A percentile compares a stretch with the other conserved stretches of the same genome.
These are phyloP conservation scores for Polypterus senegalus DNA, from an alignment of 2,113 vertebrate genomes.

Conservation along the genomic window DNA sequence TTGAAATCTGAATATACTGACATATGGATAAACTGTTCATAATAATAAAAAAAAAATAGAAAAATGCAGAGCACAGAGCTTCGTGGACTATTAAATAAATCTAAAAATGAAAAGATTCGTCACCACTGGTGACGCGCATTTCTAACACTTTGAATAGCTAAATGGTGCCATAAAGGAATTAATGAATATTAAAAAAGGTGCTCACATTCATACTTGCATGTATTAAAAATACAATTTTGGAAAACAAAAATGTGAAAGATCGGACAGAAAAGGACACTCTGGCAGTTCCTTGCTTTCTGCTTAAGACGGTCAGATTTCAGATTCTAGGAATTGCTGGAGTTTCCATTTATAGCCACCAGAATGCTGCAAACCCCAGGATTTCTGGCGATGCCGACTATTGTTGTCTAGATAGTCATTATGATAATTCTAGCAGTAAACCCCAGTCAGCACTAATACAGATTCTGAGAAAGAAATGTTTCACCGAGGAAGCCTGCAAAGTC, in stretches of 20 bases:
- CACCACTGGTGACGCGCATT: neutral
- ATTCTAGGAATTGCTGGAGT: neutral
- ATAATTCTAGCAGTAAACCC: neutral
- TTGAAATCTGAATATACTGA: too few relatives aligned
- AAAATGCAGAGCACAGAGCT: too few relatives aligned
- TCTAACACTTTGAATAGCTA: neutral
- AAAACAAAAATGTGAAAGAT: neutral
- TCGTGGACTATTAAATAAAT: too few relatives aligned
- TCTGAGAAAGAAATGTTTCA: neutral
- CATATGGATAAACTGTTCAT: too few relatives aligned
- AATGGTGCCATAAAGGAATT: neutral
- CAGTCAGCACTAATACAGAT: neutral
- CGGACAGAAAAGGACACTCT: too few relatives aligned
- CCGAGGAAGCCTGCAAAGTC: too few relatives aligned
- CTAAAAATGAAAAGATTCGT: neutral
- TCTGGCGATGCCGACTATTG: neutral
- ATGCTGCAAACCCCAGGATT: neutral
- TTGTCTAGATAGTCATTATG: neutral
- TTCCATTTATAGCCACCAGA: neutral
- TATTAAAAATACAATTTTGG: neutral
- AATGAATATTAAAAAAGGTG: neutral
- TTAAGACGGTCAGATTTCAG: neutral
- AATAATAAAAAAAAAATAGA: too few relatives aligned
- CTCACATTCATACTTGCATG: neutral
- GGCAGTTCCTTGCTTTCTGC: neutral